Percentiles rank a stretch among this genome's conserved stretches.
These are phyloP conservation scores for Drosophila yooni DNA, from an alignment of 2,888 invertebrate genomes.

Conservation along the genomic window DNA sequence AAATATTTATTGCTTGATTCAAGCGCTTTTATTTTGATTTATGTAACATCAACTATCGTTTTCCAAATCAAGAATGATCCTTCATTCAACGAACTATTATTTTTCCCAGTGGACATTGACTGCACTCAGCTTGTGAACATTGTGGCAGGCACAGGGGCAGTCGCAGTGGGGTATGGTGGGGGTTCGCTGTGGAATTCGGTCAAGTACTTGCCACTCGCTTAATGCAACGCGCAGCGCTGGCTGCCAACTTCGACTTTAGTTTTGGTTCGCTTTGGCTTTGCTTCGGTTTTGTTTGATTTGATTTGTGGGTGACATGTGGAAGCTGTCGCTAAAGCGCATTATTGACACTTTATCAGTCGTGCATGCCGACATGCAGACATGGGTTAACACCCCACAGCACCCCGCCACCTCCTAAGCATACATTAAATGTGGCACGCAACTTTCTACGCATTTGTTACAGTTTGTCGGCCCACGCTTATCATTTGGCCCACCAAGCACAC, in stretches of 20 bases:
- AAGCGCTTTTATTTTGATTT: not conserved
- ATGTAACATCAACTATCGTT: not conserved
- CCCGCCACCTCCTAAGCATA: slow-evolving; percentile 15
- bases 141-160: not conserved
- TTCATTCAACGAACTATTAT: not conserved
- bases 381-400: not conserved
- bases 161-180: not conserved
- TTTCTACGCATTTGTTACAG: slow-evolving; percentile 79
- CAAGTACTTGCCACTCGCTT: slow-evolving; percentile 73
- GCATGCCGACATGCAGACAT: slow-evolving; percentile 22
- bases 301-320: slow-evolving; percentile 77
- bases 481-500: slow-evolving; percentile 49
- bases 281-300: slow-evolving; percentile 62
- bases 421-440: slow-evolving; percentile 44
- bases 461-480: slow-evolving; percentile 71
- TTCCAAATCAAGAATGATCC: not conserved
- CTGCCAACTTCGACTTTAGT: slow-evolving; percentile 34
- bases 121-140: not conserved
- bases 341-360: slow-evolving; percentile 76
- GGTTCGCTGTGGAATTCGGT: slow-evolving; percentile 70
- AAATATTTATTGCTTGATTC: not conserved
- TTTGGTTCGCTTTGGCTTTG: slow-evolving; percentile 16
- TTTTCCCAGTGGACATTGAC: slow-evolving; percentile 1
- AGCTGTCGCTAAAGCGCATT: slow-evolving; percentile 72
- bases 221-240: slow-evolving; percentile 51